phyloP scores from a whole-genome alignment of 2,113 vertebrate species.

The Fukomys damarensis region DNA sequence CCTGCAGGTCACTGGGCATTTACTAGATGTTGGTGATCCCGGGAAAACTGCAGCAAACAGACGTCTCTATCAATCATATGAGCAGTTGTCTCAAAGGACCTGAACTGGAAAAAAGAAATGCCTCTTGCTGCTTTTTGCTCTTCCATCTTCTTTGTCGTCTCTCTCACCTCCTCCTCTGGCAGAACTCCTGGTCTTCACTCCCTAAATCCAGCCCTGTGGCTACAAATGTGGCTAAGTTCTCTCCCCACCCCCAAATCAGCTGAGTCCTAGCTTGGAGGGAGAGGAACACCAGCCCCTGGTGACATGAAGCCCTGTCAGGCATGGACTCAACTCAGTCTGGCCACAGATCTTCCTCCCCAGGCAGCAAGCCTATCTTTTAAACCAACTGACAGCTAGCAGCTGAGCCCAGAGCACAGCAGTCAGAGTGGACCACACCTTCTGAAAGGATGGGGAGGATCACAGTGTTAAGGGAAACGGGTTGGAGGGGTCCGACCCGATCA shows the following conservation, averaged over 20 bases:
- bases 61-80: background rate
- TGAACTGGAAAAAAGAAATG: background rate
- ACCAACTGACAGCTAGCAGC: background rate
- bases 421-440: background rate
- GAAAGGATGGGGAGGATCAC: background rate
- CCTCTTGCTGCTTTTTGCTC: background rate
- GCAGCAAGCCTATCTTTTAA: background rate
- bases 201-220: background rate
- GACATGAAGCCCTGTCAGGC: background rate
- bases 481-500: rapidly evolving
- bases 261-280: background rate
- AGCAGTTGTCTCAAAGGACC: background rate
- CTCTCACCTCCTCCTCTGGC: background rate
- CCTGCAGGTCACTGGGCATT: background rate
- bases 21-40: background rate
- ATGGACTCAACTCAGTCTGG: background rate
- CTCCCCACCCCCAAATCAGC: background rate
- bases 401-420: background rate
- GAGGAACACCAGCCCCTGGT: background rate
- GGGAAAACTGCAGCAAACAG: background rate
- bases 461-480: background rate
- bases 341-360: background rate
- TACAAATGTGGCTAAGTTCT: background rate
- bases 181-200: background rate
- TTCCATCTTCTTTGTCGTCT: background rate